Percentiles rank a stretch among this genome's conserved stretches.
These are phyloP conservation scores for Cryptocephalus moraei DNA, from an alignment of 2,888 invertebrate genomes.

Conservation along the genomic window DNA sequence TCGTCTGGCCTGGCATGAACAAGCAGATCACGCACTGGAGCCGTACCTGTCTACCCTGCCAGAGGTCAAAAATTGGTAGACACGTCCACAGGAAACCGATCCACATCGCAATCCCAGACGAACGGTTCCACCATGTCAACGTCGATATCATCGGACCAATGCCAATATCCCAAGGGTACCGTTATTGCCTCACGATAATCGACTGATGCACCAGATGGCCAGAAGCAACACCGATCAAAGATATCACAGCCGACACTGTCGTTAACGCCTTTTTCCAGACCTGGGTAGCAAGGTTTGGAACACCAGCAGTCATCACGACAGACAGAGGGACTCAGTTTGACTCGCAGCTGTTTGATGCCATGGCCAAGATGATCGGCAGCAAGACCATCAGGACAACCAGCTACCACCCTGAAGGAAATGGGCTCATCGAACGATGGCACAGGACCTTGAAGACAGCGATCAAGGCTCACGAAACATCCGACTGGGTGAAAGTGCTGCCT, in stretches of 20 bases:
- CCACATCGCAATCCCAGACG: not conserved
- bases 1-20: too few relatives aligned
- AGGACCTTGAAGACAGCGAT: not conserved
- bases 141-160: too few relatives aligned
- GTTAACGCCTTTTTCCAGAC: not conserved
- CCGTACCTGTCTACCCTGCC: too few relatives aligned
- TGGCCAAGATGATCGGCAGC: too few relatives aligned
- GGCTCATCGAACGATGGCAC: constrained; percentile 16
- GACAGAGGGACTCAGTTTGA: not conserved
- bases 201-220: constrained; percentile 12
- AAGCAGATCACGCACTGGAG: too few relatives aligned
- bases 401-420: constrained; percentile 15
- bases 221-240: constrained; percentile 11
- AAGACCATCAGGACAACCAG: too few relatives aligned
- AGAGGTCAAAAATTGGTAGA: too few relatives aligned
- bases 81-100: too few relatives aligned
- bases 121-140: constrained; percentile 1
- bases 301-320: constrained; percentile 4
- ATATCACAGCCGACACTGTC: too few relatives aligned
- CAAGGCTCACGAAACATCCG: too few relatives aligned
- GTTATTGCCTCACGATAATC: too few relatives aligned
- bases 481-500: too few relatives aligned
- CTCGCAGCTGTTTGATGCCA: not conserved
- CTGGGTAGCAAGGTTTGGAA: constrained; percentile 5
- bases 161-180: constrained; percentile 5